Base-by-base conservation (phyloP, 2,797 vertebrate species). In the Microtus obscurus region DNA sequence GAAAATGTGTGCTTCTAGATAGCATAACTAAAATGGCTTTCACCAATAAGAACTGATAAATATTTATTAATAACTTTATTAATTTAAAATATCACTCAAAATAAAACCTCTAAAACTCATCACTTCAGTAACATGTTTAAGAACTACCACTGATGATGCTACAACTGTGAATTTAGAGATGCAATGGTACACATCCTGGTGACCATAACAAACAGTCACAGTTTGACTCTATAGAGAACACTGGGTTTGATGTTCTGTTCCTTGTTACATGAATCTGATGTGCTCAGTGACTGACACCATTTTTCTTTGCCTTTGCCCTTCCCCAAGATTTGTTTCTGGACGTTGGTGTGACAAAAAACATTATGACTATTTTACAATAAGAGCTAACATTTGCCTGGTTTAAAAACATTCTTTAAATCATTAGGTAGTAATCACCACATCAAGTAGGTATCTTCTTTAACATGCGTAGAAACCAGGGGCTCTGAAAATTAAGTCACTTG, bases 401-500 rank as follows among this genome's bases (percentile, higher is more conserved):
- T 63, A 93, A 92, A 87, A 90, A 8, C 23, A 94, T 34, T 76
- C 80, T 80, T 80, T 43, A 53, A 82, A 83, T 88, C 2, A 73
- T 74, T 71, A 90, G 11, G 89, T 31, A 63, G 63, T 81, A 91
- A 91, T 43, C 29, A 7, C 71, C 25, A 92, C 27, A 77, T 34
- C 61, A 89, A 69, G 76, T 27, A 93, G 59, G 37, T 31, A 63
- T 67, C 81, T 97, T 91, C 71, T 90, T 95, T 80, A 67, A 85
- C 9, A 37, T 51, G 79, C 11, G 79, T 76, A 92, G 63, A 95
- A 85, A 83, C 29, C 5, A 17, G 86, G n/a, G 6, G 73, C 31
- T 34, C 5, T 89, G 31, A 93, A 95, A 91, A 90, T 87, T 19
- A 93, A 96, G 81, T 90, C 63, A 61, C 31, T 95, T 94, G 85